These are phyloP conservation scores for Bactericera cockerelli DNA, from an alignment of 1,140 invertebrate genomes.

Conservation along the genomic window DNA sequence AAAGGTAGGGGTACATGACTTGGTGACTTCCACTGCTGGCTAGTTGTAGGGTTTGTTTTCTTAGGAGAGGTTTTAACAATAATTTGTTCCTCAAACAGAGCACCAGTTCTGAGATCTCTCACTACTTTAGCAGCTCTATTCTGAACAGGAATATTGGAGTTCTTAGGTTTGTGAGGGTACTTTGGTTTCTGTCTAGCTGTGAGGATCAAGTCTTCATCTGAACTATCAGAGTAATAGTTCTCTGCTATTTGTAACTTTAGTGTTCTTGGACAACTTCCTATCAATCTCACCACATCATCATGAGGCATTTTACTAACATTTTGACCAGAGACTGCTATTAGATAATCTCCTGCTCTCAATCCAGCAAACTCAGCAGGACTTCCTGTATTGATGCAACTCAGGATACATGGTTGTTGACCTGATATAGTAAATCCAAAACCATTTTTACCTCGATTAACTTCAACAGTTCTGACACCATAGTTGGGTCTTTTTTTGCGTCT, in stretches of 20 bases:
- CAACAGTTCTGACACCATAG: slow-evolving; percentile 67
- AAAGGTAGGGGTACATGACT: slow-evolving; percentile 31
- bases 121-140: slow-evolving; percentile 37
- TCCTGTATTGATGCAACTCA: slow-evolving; percentile 70
- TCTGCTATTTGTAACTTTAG: slow-evolving; percentile 72
- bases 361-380: slow-evolving; percentile 74
- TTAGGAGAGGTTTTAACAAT: slow-evolving; percentile 10
- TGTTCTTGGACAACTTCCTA: slow-evolving; percentile 64
- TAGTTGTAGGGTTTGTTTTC: slow-evolving; percentile 20
- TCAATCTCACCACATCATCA: slow-evolving; percentile 80
- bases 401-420: slow-evolving; percentile 78
- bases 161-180: slow-evolving; percentile 38
- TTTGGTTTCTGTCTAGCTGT: slow-evolving; percentile 41
- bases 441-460: slow-evolving; percentile 63
- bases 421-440: slow-evolving; percentile 88
- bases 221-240: slow-evolving; percentile 74
- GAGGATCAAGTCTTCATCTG: slow-evolving; percentile 49
- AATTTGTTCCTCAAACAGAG: slow-evolving; percentile 31
- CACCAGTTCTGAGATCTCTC: slow-evolving; percentile 35
- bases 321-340: slow-evolving; percentile 78
- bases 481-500: slow-evolving; percentile 62
- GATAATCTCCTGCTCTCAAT: slow-evolving; percentile 73
- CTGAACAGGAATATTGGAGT: slow-evolving; percentile 28
- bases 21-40: slow-evolving; percentile 30
- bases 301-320: slow-evolving; percentile 78